phyloP scores from a whole-genome alignment of 2,888 invertebrate species.

The Athalia cordata region DNA sequence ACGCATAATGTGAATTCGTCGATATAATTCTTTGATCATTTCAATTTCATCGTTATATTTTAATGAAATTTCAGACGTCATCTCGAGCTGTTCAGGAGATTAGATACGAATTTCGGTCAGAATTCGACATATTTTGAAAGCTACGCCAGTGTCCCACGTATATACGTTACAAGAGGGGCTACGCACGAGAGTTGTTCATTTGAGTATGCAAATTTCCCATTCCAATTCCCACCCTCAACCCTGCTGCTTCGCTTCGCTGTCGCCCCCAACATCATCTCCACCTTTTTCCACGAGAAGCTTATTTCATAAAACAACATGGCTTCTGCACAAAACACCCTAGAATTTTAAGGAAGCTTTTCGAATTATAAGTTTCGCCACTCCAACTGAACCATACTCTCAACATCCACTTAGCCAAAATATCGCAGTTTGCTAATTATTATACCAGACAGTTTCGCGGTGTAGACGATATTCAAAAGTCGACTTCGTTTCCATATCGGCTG shows the following conservation, averaged over 20 bases:
- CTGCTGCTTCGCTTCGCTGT: slow-evolving; percentile 22
- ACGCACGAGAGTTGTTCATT: slow-evolving; percentile 47
- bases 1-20: no score
- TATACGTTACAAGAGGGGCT: slow-evolving; percentile 34
- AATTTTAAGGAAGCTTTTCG: slow-evolving; percentile 12
- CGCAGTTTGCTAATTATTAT: no score
- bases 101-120: neutral
- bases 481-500: no score
- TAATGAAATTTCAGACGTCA: no score
- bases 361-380: neutral
- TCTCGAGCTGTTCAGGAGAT: neutral
- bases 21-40: no score
- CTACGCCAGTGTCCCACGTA: slow-evolving; percentile 44
- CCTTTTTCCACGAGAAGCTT: slow-evolving; percentile 34
- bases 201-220: slow-evolving; percentile 50
- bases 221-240: slow-evolving; percentile 31
- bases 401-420: no score
- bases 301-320: slow-evolving; percentile 46
- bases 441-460: no score
- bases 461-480: no score
- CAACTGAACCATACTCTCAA: neutral
- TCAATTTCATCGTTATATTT: no score
- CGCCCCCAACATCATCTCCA: slow-evolving; percentile 41
- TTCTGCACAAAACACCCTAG: slow-evolving; percentile 1
- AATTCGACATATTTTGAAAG: slow-evolving; percentile 48